Conservation (phyloP, 2,797 vertebrate genomes). For the Scyliorhinus canicula region DNA sequence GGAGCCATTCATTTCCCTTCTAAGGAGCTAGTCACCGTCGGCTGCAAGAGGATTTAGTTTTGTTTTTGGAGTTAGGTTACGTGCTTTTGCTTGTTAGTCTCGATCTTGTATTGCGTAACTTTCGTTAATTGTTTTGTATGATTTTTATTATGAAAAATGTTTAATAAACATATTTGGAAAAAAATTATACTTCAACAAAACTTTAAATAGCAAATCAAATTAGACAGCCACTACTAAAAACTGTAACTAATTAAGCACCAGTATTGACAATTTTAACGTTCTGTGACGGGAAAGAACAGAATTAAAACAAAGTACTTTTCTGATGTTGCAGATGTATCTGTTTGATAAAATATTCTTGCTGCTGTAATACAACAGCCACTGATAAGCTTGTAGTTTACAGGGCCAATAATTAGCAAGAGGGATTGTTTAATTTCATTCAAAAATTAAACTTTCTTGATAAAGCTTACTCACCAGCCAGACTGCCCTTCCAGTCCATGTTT, state of each 20-base stretch:
- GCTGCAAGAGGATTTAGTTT: no score
- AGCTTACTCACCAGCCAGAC: constrained; percentile 63
- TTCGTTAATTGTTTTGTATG: no score
- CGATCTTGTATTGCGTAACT: no score
- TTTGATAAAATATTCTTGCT: background rate
- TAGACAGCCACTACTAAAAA: background rate
- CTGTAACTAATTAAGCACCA: background rate
- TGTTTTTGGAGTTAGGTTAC: no score
- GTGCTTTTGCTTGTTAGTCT: no score
- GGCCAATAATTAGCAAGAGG: background rate
- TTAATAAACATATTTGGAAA: no score
- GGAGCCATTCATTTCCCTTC: no score
- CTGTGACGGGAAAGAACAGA: background rate
- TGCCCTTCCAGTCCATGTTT: constrained; percentile 72
- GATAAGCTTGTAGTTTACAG: background rate
- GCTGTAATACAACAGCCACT: background rate
- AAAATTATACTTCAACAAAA: background rate
- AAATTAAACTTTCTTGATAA: background rate
- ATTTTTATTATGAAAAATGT: no score
- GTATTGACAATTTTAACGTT: background rate
- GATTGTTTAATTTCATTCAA: background rate
- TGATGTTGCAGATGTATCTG: background rate
- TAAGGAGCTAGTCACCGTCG: no score
- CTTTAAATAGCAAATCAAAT: background rate
- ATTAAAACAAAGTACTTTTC: background rate